Conservation (phyloP, 1,140 invertebrate species). For the Bombyx mori region DNA sequence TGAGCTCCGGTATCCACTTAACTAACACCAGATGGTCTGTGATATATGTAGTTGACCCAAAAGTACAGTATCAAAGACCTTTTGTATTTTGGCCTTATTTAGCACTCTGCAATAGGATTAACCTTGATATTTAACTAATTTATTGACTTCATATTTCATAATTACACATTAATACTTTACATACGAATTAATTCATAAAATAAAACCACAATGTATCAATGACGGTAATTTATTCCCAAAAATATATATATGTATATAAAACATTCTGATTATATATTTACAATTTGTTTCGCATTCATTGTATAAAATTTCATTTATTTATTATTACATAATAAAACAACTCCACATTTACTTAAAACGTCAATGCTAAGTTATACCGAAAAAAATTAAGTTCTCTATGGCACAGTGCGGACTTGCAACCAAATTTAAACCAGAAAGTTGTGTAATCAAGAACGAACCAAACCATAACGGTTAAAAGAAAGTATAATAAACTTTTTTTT, state of each 20-base stretch:
- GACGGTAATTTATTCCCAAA: slow-evolving; percentile 52
- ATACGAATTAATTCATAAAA: slow-evolving; percentile 10
- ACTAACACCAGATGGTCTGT: too few species aligned
- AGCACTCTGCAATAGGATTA: too few species aligned
- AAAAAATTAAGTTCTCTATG: slow-evolving; percentile 23
- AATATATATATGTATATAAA: slow-evolving; percentile 39
- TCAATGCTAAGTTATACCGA: background rate
- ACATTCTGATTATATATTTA: slow-evolving; percentile 52
- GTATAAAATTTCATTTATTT: slow-evolving; percentile 1
- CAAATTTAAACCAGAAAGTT: too few species aligned
- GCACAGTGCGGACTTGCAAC: slow-evolving; percentile 29
- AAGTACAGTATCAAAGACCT: too few species aligned
- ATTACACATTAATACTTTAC: too few species aligned
- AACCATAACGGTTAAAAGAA: too few species aligned
- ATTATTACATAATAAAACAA: slow-evolving; percentile 1
- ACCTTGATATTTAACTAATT: too few species aligned
- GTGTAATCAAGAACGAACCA: too few species aligned
- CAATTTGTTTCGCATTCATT: slow-evolving; percentile 12
- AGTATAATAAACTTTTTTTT: background rate
- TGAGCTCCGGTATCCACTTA: too few species aligned
- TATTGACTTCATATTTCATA: too few species aligned
- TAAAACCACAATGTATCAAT: slow-evolving; percentile 36
- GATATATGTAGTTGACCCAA: too few species aligned
- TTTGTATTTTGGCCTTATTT: too few species aligned
- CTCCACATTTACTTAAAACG: background rate